phyloP scores from a whole-genome alignment of 2,888 invertebrate species.

The Axea sp. region DNA sequence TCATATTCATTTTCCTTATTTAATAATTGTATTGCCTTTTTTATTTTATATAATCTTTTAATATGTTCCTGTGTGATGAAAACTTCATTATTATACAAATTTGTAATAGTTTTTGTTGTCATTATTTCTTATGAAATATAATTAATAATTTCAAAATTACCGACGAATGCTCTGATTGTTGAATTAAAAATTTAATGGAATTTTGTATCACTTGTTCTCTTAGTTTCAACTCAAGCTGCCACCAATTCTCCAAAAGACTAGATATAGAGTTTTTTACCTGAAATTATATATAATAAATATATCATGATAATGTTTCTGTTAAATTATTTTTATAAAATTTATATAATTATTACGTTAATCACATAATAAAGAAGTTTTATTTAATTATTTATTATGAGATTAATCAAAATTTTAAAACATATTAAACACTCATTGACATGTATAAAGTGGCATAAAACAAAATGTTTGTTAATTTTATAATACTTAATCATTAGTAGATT shows the following conservation, averaged over 20 bases:
- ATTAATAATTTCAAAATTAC: slow-evolving; percentile 48
- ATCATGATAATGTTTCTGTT: too few relatives aligned
- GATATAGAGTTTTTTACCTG: slow-evolving; percentile 64
- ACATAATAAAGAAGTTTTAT: too few relatives aligned
- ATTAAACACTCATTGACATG: too few relatives aligned
- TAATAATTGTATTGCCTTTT: slow-evolving; percentile 53
- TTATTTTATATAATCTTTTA: slow-evolving; percentile 64
- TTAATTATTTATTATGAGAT: too few relatives aligned
- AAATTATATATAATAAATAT: slow-evolving; percentile 2
- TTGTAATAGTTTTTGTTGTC: too few relatives aligned
- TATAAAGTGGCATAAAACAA: too few relatives aligned
- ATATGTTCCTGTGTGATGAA: slow-evolving; percentile 59
- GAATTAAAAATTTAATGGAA: slow-evolving; percentile 59
- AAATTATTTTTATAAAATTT: background rate
- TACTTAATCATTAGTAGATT: slow-evolving; percentile 2
- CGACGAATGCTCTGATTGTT: slow-evolving; percentile 58
- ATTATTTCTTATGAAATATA: too few relatives aligned
- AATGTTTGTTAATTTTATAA: too few relatives aligned
- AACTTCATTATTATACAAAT: slow-evolving; percentile 12
- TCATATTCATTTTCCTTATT: slow-evolving; percentile 50
- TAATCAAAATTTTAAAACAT: too few relatives aligned
- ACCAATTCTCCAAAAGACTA: slow-evolving; percentile 65
- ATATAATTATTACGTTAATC: background rate
- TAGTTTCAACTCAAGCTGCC: slow-evolving; percentile 58
- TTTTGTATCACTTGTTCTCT: slow-evolving; percentile 63